phyloP scores from a whole-genome alignment of 2,113 vertebrate species.

The Falcunculus frontatus region DNA sequence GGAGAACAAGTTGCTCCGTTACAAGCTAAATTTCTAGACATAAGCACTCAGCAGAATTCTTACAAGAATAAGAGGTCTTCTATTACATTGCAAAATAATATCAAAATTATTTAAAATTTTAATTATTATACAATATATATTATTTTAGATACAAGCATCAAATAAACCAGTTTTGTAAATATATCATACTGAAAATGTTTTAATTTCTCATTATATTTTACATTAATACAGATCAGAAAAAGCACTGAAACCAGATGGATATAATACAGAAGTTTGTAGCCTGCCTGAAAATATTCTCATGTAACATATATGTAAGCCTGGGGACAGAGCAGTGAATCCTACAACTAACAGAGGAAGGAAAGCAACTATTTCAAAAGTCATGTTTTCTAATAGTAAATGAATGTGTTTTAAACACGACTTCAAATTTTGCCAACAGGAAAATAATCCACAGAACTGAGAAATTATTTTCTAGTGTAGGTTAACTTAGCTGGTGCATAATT shows the following conservation, averaged over 20 bases:
- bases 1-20: not conserved
- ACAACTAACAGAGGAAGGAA: not conserved
- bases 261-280: not conserved
- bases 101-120: not conserved
- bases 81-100: not conserved
- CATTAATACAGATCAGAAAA: not conserved
- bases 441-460: not conserved
- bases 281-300: not conserved
- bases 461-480: not conserved
- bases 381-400: not conserved
- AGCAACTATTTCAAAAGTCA: not conserved
- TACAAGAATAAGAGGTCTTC: not conserved
- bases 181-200: not conserved
- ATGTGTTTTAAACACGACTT: not conserved
- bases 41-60: not conserved
- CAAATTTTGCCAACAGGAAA: not conserved
- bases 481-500: not conserved
- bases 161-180: not conserved
- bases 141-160: not conserved
- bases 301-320: not conserved
- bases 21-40: not conserved
- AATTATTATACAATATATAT: not conserved
- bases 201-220: not conserved
- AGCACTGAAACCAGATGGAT: not conserved
- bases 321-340: not conserved